A percentile compares a stretch with the other conserved stretches of the same genome.
phyloP scores from a whole-genome alignment of 2,888 invertebrate species.

The Cataglyphis albicans region DNA sequence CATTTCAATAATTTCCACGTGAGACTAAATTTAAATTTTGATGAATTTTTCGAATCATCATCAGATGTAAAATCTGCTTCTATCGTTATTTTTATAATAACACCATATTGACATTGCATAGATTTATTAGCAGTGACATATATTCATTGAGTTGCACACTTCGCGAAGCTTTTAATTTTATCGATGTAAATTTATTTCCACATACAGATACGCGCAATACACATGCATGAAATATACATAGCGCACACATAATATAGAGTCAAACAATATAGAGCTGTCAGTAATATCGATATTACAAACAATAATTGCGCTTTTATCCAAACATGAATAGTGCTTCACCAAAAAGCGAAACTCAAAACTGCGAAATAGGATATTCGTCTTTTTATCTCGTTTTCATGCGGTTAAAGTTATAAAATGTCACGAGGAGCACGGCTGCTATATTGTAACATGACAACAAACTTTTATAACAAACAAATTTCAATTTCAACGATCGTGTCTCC shows the following conservation, averaged over 20 bases:
- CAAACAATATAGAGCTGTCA: not conserved
- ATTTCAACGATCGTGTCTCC: conserved; percentile 40
- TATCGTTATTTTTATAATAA: conserved; percentile 3
- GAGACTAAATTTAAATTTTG: not conserved
- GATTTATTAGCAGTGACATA: conserved; percentile 20
- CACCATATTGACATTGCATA: not conserved
- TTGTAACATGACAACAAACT: conserved; percentile 13
- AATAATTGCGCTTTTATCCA: conserved; percentile 33
- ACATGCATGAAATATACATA: not conserved
- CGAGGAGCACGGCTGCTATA: not conserved
- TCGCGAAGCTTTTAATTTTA: conserved; percentile 13
- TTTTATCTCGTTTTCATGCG: conserved; percentile 19
- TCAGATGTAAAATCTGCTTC: not conserved
- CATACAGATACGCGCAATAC: not conserved
- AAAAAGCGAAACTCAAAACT: not conserved
- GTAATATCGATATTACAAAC: conserved; percentile 28
- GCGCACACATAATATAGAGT: not conserved
- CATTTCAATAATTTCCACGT: conserved; percentile 18
- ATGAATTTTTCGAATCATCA: not conserved
- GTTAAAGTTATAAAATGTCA: conserved; percentile 26
- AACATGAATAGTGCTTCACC: not conserved
- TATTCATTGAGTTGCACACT: not conserved
- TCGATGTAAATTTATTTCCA: not conserved
- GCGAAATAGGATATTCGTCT: not conserved
- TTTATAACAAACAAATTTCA: conserved; percentile 53